phyloP scores from a whole-genome alignment of 2,888 invertebrate species.

The Metacarcinus magister region DNA sequence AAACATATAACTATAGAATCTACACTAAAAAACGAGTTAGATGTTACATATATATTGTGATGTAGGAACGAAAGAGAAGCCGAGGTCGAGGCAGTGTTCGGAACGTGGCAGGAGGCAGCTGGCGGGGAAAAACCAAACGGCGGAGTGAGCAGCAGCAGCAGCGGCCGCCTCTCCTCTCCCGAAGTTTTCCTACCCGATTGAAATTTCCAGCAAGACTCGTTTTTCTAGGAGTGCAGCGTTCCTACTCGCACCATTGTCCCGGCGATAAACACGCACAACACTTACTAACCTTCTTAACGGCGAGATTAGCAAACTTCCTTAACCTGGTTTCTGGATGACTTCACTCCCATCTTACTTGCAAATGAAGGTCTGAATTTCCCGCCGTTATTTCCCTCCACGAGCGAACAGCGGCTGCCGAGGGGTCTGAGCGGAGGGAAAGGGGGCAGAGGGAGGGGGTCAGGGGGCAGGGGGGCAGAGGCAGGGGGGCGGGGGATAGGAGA shows the following conservation, averaged over 20 bases:
- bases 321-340: slow-evolving; percentile 74
- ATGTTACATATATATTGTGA: background rate
- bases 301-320: slow-evolving; percentile 74
- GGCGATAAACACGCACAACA: slow-evolving; percentile 63
- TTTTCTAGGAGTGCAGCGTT: background rate
- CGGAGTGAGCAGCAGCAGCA: slow-evolving; percentile 63
- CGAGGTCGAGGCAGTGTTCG: background rate
- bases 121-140: slow-evolving; percentile 67
- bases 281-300: slow-evolving; percentile 68
- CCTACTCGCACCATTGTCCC: background rate
- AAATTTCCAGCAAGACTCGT: slow-evolving; percentile 63
- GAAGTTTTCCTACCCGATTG: slow-evolving; percentile 69
- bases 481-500: background rate
- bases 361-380: slow-evolving; percentile 69
- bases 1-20: background rate
- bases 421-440: background rate
- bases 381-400: slow-evolving; percentile 61
- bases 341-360: slow-evolving; percentile 75
- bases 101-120: slow-evolving; percentile 46
- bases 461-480: background rate
- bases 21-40: background rate
- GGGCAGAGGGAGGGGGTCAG: background rate
- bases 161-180: slow-evolving; percentile 50
- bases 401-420: slow-evolving; percentile 12
- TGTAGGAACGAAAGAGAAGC: slow-evolving; percentile 12